Evolutionary conservation across 92 coral and sea anemone genomes (phyloP).

Genomic region (Anthopleura xanthogrammica): DNA sequence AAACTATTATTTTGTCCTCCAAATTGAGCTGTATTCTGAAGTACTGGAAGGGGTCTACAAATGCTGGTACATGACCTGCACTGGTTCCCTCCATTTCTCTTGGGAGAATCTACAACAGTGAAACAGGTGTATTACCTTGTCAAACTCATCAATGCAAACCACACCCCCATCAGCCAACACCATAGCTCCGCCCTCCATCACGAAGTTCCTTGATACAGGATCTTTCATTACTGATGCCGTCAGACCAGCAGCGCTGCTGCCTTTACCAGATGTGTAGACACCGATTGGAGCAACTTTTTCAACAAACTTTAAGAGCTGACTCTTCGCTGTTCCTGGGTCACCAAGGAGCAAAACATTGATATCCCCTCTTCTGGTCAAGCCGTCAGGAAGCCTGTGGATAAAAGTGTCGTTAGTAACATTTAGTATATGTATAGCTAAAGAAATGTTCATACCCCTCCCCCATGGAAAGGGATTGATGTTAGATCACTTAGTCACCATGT

Average conservation of each 20-base stretch:
- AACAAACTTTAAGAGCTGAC: slow-evolving; percentile 95
- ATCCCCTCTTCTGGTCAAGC: slow-evolving; percentile 96
- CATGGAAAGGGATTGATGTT: too few relatives aligned
- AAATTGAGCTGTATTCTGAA: too few relatives aligned
- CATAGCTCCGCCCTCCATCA: slow-evolving; percentile 99
- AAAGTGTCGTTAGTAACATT: neutral
- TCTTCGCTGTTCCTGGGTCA: slow-evolving; percentile 99
- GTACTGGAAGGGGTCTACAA: too few relatives aligned
- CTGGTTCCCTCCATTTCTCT: too few relatives aligned
- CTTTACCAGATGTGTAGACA: slow-evolving; percentile 96
- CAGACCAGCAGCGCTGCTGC: slow-evolving; percentile 97
- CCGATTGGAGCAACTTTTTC: slow-evolving; percentile 96
- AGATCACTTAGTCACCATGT: too few relatives aligned
- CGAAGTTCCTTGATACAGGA: slow-evolving; percentile 92
- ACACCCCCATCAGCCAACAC: slow-evolving; percentile 99
- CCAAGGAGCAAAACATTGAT: slow-evolving; percentile 91
- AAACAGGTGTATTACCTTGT: slow-evolving; percentile 64
- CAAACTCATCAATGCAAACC: slow-evolving; percentile 98
- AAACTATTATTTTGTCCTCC: too few relatives aligned
- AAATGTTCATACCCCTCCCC: too few relatives aligned
- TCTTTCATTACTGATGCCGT: slow-evolving; percentile 98
- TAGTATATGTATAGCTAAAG: too few relatives aligned
- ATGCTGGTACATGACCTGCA: too few relatives aligned
- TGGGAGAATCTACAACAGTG: neutral
- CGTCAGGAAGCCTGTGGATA: slow-evolving; percentile 84